Percentiles rank a stretch among this genome's conserved stretches.
phyloP scores from a whole-genome alignment of 2,797 vertebrate species.

The Pteropus rufus region DNA sequence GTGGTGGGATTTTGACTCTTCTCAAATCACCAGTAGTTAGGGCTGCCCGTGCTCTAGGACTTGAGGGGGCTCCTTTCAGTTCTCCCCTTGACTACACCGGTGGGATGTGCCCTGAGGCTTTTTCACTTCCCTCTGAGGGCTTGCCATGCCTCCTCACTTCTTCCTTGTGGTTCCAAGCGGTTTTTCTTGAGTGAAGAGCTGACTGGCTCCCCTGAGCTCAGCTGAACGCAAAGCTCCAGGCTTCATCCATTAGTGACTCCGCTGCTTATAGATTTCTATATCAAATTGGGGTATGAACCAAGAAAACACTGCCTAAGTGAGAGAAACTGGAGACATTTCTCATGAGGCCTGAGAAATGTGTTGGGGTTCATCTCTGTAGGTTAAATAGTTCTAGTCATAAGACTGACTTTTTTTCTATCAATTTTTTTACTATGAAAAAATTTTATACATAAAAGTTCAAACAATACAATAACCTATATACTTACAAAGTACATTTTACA shows the following conservation, averaged over 20 bases:
- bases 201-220: neutral
- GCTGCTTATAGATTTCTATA: neutral
- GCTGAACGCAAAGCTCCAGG: neutral
- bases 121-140: neutral
- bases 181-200: neutral
- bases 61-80: no score
- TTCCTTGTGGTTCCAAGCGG: neutral
- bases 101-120: neutral
- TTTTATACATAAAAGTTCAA: neutral
- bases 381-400: neutral
- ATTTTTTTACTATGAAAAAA: neutral
- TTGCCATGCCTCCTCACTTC: neutral
- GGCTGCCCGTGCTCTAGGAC: neutral
- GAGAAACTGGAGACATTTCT: neutral
- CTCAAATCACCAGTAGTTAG: neutral
- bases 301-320: neutral
- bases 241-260: neutral
- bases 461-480: neutral
- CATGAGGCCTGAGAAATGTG: neutral
- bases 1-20: neutral
- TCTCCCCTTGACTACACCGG: neutral
- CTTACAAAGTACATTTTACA: neutral
- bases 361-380: neutral
- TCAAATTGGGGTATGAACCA: neutral
- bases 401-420: neutral